A percentile compares a stretch with the other conserved stretches of the same genome.
Conservation (phyloP, 2,888 invertebrate genomes). For the Meghimatium bilineatum region DNA sequence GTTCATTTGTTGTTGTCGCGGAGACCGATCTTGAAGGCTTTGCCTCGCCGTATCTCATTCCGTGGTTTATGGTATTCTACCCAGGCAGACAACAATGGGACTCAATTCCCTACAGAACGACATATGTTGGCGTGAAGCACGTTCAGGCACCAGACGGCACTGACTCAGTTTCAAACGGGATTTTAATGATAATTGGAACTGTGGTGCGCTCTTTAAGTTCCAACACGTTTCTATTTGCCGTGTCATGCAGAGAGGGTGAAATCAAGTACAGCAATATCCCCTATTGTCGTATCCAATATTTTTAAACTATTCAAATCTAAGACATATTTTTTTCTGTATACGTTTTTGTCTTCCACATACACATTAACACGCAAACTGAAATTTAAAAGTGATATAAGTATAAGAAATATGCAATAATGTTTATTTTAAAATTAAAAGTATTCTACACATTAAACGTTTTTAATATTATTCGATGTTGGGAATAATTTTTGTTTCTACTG, state of each 20-base stretch:
- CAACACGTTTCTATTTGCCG: conserved; percentile 18
- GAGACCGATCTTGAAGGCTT: conserved; percentile 8
- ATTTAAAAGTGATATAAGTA: neutral
- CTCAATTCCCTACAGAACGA: conserved; percentile 40
- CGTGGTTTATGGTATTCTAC: conserved; percentile 36
- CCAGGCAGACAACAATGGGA: conserved; percentile 27
- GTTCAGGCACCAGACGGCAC: conserved; percentile 23
- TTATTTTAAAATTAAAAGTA: too few species aligned
- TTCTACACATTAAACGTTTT: too few species aligned
- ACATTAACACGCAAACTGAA: neutral
- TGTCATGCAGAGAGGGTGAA: neutral
- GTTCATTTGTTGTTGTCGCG: conserved; percentile 36
- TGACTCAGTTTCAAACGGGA: conserved; percentile 40
- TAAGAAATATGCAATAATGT: too few species aligned
- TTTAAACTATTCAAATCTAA: neutral
- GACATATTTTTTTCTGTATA: neutral
- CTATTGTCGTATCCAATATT: neutral
- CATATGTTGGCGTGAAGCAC: conserved; percentile 33
- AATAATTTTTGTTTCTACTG: too few species aligned
- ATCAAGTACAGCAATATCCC: conserved; percentile 15
- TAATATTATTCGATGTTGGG: too few species aligned
- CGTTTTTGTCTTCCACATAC: neutral
- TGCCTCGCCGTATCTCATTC: conserved; percentile 24
- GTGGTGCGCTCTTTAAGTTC: conserved; percentile 29
- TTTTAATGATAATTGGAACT: conserved; percentile 39